Evolutionary conservation across 2,888 invertebrate species (phyloP).

Genomic region (Choristoneura rosaceana): DNA sequence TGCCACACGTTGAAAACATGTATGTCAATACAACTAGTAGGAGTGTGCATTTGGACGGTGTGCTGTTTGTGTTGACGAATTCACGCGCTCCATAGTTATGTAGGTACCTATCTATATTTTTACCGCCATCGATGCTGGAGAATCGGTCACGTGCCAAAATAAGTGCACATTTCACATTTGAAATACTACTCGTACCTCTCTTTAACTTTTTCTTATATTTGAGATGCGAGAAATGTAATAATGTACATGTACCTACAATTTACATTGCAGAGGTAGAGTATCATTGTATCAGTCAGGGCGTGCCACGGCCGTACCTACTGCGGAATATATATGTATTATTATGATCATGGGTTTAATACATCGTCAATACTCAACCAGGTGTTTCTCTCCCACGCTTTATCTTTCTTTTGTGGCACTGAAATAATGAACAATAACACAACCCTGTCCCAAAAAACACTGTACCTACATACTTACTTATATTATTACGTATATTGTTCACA

Average conservation of each 20-base stretch:
- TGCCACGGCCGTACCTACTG: background rate
- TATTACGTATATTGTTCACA: background rate
- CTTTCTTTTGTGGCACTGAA: constrained; percentile 12
- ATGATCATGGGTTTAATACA: constrained; percentile 4
- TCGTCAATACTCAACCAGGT: constrained; percentile 20
- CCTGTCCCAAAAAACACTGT: constrained; percentile 8
- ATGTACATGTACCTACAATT: too few species aligned
- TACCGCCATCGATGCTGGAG: background rate
- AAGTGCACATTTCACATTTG: background rate
- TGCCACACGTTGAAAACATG: background rate
- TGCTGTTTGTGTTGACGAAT: too few species aligned
- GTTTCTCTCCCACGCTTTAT: constrained; percentile 31
- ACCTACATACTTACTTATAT: background rate
- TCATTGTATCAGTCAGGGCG: background rate
- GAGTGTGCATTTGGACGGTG: background rate
- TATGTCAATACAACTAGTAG: constrained; percentile 17
- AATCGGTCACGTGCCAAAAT: background rate
- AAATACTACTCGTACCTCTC: background rate
- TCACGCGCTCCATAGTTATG: background rate
- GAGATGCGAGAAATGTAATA: background rate
- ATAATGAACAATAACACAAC: constrained; percentile 19
- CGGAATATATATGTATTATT: background rate
- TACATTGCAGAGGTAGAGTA: background rate
- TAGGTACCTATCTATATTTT: background rate
- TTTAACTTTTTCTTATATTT: too few species aligned